These are phyloP conservation scores for Piprites chloris DNA, from an alignment of 2,113 vertebrate genomes.

Conservation along the genomic window DNA sequence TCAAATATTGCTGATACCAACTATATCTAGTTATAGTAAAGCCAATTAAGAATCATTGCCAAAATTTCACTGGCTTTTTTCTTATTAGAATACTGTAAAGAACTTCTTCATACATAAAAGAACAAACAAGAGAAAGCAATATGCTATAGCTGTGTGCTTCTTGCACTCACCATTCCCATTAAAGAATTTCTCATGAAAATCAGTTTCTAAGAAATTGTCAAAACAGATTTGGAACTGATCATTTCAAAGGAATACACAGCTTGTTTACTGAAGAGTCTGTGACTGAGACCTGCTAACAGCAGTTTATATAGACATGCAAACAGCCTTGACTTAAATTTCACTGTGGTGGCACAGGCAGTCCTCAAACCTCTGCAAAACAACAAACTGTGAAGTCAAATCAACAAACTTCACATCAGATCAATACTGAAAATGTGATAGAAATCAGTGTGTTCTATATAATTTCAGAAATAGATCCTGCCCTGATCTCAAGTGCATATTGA, in stretches of 20 bases:
- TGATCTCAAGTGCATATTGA: slow-evolving; percentile 11
- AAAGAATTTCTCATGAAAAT: not conserved
- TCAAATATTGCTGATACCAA: not conserved
- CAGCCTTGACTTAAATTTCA: slow-evolving; percentile 37
- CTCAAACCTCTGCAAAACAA: not conserved
- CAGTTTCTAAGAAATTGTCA: not conserved
- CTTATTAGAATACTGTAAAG: not conserved
- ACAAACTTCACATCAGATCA: slow-evolving; percentile 31
- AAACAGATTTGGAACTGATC: not conserved
- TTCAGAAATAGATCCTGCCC: slow-evolving; percentile 26
- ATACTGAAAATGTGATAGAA: slow-evolving; percentile 61
- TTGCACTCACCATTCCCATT: not conserved
- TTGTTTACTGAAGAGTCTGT: slow-evolving; percentile 7
- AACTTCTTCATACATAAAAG: not conserved
- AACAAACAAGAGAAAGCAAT: not conserved
- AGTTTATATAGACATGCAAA: slow-evolving; percentile 1
- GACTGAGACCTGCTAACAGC: slow-evolving; percentile 5
- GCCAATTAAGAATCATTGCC: not conserved
- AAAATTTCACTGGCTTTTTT: not conserved
- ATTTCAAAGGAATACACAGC: not conserved
- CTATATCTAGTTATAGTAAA: not conserved
- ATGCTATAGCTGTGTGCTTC: not conserved
- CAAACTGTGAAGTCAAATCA: not conserved
- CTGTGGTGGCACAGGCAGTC: not conserved
- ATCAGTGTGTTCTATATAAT: not conserved